Evolutionary conservation across 2,113 vertebrate genomes (phyloP), one percentile per base, ranked within the genome.

Genomic region (Cyprinodon tularosa): DNA sequence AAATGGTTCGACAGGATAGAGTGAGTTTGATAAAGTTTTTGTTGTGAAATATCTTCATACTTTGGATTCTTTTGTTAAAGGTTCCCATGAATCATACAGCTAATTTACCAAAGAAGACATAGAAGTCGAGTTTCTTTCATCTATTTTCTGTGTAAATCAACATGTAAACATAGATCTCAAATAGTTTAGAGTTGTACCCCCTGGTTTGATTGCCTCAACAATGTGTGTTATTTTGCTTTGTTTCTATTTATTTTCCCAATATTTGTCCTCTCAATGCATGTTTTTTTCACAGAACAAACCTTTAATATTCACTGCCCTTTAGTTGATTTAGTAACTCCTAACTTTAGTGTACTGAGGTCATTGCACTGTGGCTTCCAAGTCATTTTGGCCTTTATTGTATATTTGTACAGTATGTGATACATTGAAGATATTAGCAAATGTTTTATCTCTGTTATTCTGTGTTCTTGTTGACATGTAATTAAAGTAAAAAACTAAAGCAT

Each of bases 11-110:
- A 77, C 39, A 22, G 59, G 74, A 76, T 48, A 50, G 72, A 64
- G 83, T 29, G 13, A 36, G 53, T 72, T 39, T 66, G 10, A 57
- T 9, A 10, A 47, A 36, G 63, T n/a, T 62, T 67, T 40, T 39
- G 38, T 71, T 85, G 66, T 44, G 20, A 45, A 44, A 45, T n/a
- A 9, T 22, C 9, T 44, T 66, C 22, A 12, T 78, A 76, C 44
- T 68, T 53, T 84, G 71, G 82, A 86, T 86, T 70, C 78, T 80
- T 68, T 89, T 80, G 72, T 73, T 69, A 72, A 81, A 83, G 83
- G 84, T 86, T 80, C 88, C 81, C 82, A 88, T 50, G 12, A 62
- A 82, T 86, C 11, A 92, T 93, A 94, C 94, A 92, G 94, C 93
- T 87, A 94, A 80, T 64, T 70, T 71, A 92, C 92, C 90, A 93